These are phyloP conservation scores for Gila robusta DNA, from an alignment of 2,797 vertebrate genomes.

Conservation along the genomic window DNA sequence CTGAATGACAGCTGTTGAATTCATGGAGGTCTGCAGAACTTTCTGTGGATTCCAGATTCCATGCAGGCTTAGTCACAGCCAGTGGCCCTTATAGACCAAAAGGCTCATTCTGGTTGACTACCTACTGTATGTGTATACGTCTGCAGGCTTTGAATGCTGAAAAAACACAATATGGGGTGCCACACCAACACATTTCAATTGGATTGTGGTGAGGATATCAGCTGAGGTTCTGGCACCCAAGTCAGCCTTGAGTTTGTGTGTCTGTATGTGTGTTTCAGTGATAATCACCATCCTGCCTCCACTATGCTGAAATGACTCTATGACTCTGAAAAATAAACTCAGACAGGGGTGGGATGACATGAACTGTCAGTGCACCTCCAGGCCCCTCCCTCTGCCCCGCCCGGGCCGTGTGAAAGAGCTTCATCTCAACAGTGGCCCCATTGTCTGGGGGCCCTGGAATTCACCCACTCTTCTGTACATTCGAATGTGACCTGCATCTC, in stretches of 20 bases:
- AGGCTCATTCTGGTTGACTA: conserved; percentile 25
- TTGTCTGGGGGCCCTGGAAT: conserved; percentile 49
- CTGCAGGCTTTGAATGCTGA: not conserved
- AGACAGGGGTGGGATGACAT: conserved; percentile 58
- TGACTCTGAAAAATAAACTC: conserved; percentile 58
- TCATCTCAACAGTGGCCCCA: conserved; percentile 32
- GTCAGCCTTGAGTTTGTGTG: conserved; percentile 32
- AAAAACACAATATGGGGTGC: conserved; percentile 30
- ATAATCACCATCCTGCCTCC: conserved; percentile 28
- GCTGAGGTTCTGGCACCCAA: not conserved
- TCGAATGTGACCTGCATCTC: conserved; percentile 54
- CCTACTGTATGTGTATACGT: conserved; percentile 16
- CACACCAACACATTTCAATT: conserved; percentile 35
- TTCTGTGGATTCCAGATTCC: conserved; percentile 21
- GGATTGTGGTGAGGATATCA: conserved; percentile 3
- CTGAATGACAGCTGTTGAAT: conserved; percentile 28
- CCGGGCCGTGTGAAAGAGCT: conserved; percentile 22
- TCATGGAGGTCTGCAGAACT: conserved; percentile 27
- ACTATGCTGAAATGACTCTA: conserved; percentile 30
- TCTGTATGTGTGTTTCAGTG: conserved; percentile 20
- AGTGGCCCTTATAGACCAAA: conserved; percentile 3
- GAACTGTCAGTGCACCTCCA: conserved; percentile 60
- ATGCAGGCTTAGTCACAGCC: conserved; percentile 34
- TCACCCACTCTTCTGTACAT: conserved; percentile 44
- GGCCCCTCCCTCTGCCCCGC: conserved; percentile 4